These are phyloP conservation scores for Lycopodina hypogea DNA, from an alignment of 37 sponge, comb jelly and placozoan genomes.

Conservation along the genomic window DNA sequence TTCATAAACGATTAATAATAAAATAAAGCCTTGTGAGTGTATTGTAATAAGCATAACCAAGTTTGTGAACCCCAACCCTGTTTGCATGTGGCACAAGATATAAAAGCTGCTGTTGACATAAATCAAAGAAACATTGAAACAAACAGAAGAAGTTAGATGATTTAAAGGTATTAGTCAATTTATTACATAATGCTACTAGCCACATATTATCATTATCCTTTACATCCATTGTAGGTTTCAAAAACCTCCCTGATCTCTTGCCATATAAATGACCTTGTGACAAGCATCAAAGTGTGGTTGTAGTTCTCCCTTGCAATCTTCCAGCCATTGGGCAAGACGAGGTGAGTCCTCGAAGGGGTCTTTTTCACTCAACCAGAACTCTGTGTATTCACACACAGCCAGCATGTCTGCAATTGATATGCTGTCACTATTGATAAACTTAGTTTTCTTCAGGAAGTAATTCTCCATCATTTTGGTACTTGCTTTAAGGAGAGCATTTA, in stretches of 20 bases:
- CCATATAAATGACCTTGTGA: conserved; percentile 65
- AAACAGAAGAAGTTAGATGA: too few relatives aligned
- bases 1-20: too few relatives aligned
- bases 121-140: too few relatives aligned
- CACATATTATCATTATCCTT: not conserved
- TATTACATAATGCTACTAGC: too few relatives aligned
- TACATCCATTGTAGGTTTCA: conserved; percentile 7
- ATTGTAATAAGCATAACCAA: too few relatives aligned
- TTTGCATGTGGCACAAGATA: too few relatives aligned
- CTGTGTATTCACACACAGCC: conserved; percentile 74
- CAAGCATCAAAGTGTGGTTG: conserved; percentile 67
- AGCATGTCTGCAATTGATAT: conserved; percentile 85
- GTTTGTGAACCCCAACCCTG: too few relatives aligned
- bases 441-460: conserved; percentile 60
- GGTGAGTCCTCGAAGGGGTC: conserved; percentile 40
- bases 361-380: conserved; percentile 52
- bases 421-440: conserved; percentile 66
- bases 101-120: too few relatives aligned
- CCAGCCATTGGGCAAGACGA: conserved; percentile 56
- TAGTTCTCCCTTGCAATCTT: conserved; percentile 50
- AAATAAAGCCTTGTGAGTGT: too few relatives aligned
- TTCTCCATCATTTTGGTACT: conserved; percentile 43
- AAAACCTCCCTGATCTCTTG: conserved; percentile 48
- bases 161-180: too few relatives aligned
- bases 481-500: conserved; percentile 12